Evolutionary conservation across 2,888 invertebrate genomes (phyloP).

Genomic region (Noctua janthina): DNA sequence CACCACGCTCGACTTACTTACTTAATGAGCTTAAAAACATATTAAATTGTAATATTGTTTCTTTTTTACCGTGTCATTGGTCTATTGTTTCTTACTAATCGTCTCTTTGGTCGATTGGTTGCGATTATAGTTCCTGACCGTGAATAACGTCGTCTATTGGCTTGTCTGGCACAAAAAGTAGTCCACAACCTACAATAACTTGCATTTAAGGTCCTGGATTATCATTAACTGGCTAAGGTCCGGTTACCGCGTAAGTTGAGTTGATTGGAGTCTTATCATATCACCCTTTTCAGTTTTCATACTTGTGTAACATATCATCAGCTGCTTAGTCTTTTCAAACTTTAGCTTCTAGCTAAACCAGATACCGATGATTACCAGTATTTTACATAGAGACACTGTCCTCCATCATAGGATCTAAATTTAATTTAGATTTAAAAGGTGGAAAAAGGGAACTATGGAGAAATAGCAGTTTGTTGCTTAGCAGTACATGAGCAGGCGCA

Average conservation of each 20-base stretch:
- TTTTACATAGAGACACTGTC: neutral
- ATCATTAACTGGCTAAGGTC: neutral
- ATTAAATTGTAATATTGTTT: constrained; percentile 41
- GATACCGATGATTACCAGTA: neutral
- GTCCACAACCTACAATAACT: too few relatives aligned
- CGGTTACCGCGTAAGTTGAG: neutral
- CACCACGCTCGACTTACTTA: constrained; percentile 46
- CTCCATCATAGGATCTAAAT: neutral
- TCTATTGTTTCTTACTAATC: constrained; percentile 36
- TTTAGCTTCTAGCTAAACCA: neutral
- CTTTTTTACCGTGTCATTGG: constrained; percentile 17
- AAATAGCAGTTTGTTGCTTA: neutral
- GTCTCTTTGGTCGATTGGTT: constrained; percentile 22
- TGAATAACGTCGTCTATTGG: neutral
- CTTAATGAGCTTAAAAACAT: constrained; percentile 58
- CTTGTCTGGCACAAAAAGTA: neutral
- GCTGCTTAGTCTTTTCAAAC: neutral
- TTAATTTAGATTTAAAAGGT: neutral
- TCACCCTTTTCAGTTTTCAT: neutral
- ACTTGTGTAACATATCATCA: neutral
- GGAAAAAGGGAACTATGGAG: neutral
- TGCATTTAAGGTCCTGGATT: neutral
- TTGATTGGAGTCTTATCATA: neutral
- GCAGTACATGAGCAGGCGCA: neutral
- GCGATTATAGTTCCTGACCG: neutral